Percentiles rank a stretch among this genome's conserved stretches.
Conservation (phyloP, 2,888 invertebrate species). For the Drosophila emarginata region DNA sequence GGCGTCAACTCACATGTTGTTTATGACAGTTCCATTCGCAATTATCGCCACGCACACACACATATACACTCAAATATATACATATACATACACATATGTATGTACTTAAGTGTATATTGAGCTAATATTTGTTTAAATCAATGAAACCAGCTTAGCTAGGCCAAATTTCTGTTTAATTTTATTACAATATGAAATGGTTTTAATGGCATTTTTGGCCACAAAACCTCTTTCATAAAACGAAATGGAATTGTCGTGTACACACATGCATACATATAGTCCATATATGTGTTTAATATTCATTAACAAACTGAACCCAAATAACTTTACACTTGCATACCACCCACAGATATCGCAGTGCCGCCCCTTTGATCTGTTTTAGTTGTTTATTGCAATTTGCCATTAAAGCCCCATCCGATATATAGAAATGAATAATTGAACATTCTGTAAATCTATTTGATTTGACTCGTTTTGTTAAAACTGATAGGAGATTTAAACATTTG, state of each 20-base stretch:
- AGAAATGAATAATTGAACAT: slow-evolving; percentile 39
- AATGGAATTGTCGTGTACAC: slow-evolving; percentile 14
- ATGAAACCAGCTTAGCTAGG: slow-evolving; percentile 35
- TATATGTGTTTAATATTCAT: slow-evolving; percentile 38
- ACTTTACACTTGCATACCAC: slow-evolving; percentile 32
- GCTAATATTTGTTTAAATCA: slow-evolving; percentile 54
- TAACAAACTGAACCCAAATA: slow-evolving; percentile 40
- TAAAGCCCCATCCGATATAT: slow-evolving; percentile 35
- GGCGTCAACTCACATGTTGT: slow-evolving; percentile 25
- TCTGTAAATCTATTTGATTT: slow-evolving; percentile 33
- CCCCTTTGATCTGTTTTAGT: slow-evolving; percentile 17
- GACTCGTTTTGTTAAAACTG: slow-evolving; percentile 43
- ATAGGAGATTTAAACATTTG: slow-evolving; percentile 30
- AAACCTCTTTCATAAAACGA: slow-evolving; percentile 29
- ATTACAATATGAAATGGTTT: slow-evolving; percentile 25
- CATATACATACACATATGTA: not conserved
- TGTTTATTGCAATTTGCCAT: slow-evolving; percentile 24
- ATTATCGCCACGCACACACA: slow-evolving; percentile 29
- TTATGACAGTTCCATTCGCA: slow-evolving; percentile 17
- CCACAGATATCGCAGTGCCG: not conserved
- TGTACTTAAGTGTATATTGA: slow-evolving; percentile 9
- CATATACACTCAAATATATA: slow-evolving; percentile 44
- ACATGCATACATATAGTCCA: not conserved
- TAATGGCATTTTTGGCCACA: slow-evolving; percentile 26
- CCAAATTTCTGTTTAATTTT: slow-evolving; percentile 22